Conservation (phyloP, 2,113 vertebrate genomes). For the Oreochromis tanganicae region DNA sequence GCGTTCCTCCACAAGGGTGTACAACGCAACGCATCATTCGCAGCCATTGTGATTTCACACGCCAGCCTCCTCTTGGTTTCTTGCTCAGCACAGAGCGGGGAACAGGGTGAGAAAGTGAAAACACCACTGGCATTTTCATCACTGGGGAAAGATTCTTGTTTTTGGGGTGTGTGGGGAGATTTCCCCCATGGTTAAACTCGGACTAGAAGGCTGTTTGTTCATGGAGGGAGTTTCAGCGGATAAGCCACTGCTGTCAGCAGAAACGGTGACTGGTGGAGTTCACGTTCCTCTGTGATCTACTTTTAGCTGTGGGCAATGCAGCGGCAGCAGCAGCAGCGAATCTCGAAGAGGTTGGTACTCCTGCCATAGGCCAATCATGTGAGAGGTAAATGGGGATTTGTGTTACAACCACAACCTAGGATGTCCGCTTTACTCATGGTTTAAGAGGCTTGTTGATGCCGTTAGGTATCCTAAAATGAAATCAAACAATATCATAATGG, state of each 20-base stretch:
- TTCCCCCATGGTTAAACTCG: conserved; percentile 45
- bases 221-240: conserved; percentile 45
- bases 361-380: conserved; percentile 23
- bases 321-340: conserved; percentile 13
- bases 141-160: conserved; percentile 44
- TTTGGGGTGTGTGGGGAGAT: conserved; percentile 27
- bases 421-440: neutral
- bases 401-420: neutral
- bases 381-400: conserved; percentile 23
- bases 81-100: conserved; percentile 21
- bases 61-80: conserved; percentile 24
- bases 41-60: conserved; percentile 47
- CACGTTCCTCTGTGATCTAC: conserved; percentile 20
- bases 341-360: conserved; percentile 11
- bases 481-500: conserved; percentile 10
- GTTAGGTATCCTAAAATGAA: neutral
- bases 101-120: conserved; percentile 42
- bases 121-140: conserved; percentile 60
- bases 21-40: conserved; percentile 46
- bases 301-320: conserved; percentile 41
- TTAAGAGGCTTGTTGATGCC: conserved; percentile 23
- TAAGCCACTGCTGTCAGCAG: conserved; percentile 62
- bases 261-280: conserved; percentile 50
- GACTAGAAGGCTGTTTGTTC: conserved; percentile 51
- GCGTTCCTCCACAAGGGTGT: conserved; percentile 46